These are phyloP conservation scores for Spodoptera litura DNA, from an alignment of 1,140 invertebrate species.

Conservation along the genomic window DNA sequence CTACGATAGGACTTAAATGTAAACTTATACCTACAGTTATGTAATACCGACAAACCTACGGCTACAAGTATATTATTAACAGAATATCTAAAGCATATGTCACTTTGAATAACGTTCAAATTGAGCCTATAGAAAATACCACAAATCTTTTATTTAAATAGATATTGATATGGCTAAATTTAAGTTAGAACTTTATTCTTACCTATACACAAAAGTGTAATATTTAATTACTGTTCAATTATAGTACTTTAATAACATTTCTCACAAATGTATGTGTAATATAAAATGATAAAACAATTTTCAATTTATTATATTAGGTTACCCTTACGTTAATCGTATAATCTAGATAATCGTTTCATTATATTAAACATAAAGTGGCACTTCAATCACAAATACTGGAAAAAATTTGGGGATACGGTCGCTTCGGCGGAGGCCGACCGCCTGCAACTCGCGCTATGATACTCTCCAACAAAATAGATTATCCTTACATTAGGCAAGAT, in stretches of 20 bases:
- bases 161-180: constrained; percentile 87
- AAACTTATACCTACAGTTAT: constrained; percentile 78
- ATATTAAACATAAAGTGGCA: constrained; percentile 88
- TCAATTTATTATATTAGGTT: constrained; percentile 87
- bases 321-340: constrained; percentile 87
- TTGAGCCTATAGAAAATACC: constrained; percentile 86
- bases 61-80: constrained; percentile 86
- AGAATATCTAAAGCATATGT: constrained; percentile 86
- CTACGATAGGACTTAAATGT: constrained; percentile 78
- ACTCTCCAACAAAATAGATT: constrained; percentile 74
- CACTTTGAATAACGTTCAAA: constrained; percentile 86
- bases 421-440: constrained; percentile 71
- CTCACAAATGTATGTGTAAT: constrained; percentile 86
- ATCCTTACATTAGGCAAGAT: constrained; percentile 77
- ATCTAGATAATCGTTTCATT: constrained; percentile 87
- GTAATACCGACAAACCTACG: constrained; percentile 83
- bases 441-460: constrained; percentile 62
- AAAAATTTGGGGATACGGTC: constrained; percentile 86
- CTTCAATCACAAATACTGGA: constrained; percentile 88
- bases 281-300: constrained; percentile 88
- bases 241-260: constrained; percentile 85
- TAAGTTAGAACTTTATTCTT: constrained; percentile 86
- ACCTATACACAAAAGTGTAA: constrained; percentile 86
- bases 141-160: constrained; percentile 86
- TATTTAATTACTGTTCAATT: constrained; percentile 85